These are phyloP conservation scores for Piaya cayana DNA, from an alignment of 2,113 vertebrate genomes.

Conservation along the genomic window DNA sequence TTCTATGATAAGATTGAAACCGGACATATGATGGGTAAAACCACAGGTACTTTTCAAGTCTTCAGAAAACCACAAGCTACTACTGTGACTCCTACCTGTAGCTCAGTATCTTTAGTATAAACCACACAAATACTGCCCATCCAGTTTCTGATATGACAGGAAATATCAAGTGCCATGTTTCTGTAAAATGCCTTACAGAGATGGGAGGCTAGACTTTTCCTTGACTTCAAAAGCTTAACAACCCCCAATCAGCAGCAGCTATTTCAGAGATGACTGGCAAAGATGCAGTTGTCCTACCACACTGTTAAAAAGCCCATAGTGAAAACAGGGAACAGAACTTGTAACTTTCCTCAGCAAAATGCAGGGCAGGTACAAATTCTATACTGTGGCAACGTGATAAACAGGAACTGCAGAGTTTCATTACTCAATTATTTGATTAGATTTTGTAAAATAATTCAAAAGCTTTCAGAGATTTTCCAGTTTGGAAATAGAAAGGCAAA, in stretches of 20 bases:
- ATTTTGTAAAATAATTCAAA: not conserved
- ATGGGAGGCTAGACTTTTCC: not conserved
- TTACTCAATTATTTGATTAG: not conserved
- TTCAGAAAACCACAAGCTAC: not conserved
- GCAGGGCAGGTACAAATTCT: not conserved
- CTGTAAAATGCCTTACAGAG: not conserved
- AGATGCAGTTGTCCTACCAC: not conserved
- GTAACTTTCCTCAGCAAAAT: not conserved
- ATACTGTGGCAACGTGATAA: not conserved
- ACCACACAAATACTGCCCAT: not conserved
- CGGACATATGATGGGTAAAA: not conserved
- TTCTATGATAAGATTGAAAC: not conserved
- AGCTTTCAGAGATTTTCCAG: not conserved
- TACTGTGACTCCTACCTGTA: not conserved
- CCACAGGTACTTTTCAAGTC: not conserved
- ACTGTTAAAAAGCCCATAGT: not conserved
- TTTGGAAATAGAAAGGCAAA: not conserved
- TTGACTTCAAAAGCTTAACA: not conserved
- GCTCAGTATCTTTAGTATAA: not conserved
- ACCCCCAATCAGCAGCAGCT: not conserved
- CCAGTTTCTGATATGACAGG: not conserved
- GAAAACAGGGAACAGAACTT: not conserved
- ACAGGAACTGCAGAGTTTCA: not conserved
- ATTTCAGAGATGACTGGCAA: not conserved
- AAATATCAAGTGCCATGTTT: not conserved